Base-by-base conservation (phyloP, 2,113 vertebrate species). In the Sialia sialis region DNA sequence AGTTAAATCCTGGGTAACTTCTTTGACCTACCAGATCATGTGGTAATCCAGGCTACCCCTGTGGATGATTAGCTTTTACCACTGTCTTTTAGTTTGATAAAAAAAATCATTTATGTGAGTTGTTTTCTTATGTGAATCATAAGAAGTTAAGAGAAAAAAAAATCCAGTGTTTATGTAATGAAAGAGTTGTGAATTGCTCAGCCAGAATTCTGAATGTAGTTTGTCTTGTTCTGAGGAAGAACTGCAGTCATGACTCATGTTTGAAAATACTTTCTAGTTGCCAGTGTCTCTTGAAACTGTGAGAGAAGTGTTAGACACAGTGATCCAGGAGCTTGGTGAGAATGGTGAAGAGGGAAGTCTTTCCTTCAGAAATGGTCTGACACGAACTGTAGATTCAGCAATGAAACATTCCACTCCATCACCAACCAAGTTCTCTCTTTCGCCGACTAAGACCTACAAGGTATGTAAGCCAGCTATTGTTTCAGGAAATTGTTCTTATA, bases 211-310 rank as follows among this genome's bases (percentile, higher is more conserved):
- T 76, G 38, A 52, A 39, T 29, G 32, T 64, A 60, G 7, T 66
- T 32, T 84, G 12, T 73, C 46, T 63, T 73, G 7, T 36, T 84
- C 13, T 58, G 54, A 82, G 39, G 22, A 32, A 66, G 25, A 86
- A 63, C 11, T 68, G 22, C 36, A 56, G 1, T 84, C 2, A 1
- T 89, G 70, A 84, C 44, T 95, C 15, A 11, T 11, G 4, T 67
- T 81, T 94, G 11, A 48, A 70, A 76, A 93, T 85, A 74, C 18
- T 58, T 96, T 83, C 66, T 88, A 99, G 99, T 96, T 99, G 75
- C 99, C 99, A 7, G 98, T 99, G 64, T 98, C 99, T 23, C 90
- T 99, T 96, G 99, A 99, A 92, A 98, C 99, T 67, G 98, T 99
- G 63, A 97, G 98, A 85, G 99, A 99, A 87, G 98, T 99, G 96